Conservation (phyloP, 1,140 invertebrate genomes). For the Phthorimaea operculella region DNA sequence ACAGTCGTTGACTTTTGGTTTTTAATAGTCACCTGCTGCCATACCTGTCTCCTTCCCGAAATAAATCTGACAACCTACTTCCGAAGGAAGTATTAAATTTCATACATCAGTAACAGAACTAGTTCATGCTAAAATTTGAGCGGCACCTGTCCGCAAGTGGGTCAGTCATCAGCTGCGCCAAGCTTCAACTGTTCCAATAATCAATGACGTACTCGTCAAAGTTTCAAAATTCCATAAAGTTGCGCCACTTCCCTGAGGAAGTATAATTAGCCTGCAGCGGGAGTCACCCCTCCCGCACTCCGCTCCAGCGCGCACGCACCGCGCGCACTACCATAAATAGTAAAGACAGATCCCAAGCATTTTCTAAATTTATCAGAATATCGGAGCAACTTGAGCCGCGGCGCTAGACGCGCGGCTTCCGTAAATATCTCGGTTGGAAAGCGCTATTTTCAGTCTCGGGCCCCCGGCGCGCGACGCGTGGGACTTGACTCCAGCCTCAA, state of each 20-base stretch:
- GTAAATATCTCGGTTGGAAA: conserved; percentile 38
- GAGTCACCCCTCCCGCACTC: too few relatives aligned
- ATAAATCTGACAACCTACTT: too few relatives aligned
- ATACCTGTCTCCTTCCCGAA: conserved; percentile 10
- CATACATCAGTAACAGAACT: not conserved
- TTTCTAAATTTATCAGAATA: conserved; percentile 55
- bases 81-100: conserved; percentile 8
- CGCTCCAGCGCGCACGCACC: conserved; percentile 14
- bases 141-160: conserved; percentile 32
- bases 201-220: conserved; percentile 4
- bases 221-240: conserved; percentile 12
- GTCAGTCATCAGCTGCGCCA: conserved; percentile 24
- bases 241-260: not conserved
- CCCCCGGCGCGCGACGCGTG: conserved; percentile 39
- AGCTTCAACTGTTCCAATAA: conserved; percentile 10
- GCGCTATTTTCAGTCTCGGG: conserved; percentile 35
- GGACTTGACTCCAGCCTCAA: not conserved
- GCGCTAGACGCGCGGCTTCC: conserved; percentile 24
- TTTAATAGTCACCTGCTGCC: conserved; percentile 31
- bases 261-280: not conserved
- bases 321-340: conserved; percentile 62
- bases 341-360: conserved; percentile 55
- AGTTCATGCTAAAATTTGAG: not conserved
- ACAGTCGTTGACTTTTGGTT: conserved; percentile 56
- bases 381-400: conserved; percentile 27